Conservation (phyloP, 2,113 vertebrate genomes). For the Regulus satrapa region DNA sequence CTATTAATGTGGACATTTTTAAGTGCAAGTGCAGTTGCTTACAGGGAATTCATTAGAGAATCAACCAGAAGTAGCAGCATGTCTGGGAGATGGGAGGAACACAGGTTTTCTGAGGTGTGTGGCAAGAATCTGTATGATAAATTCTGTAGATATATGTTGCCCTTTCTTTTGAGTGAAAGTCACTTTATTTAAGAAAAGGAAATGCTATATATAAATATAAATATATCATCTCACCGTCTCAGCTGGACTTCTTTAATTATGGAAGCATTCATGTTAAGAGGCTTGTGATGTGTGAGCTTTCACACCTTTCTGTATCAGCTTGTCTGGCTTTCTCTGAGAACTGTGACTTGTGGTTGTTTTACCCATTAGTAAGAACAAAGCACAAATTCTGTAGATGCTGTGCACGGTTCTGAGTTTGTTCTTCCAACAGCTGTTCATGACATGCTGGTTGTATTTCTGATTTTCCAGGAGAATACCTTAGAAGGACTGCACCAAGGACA, state of each 20-base stretch:
- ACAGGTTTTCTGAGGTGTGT: neutral
- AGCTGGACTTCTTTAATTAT: neutral
- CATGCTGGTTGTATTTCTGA: neutral
- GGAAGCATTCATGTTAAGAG: neutral
- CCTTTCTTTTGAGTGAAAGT: neutral
- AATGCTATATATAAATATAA: neutral
- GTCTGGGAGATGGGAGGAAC: neutral
- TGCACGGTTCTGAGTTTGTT: neutral
- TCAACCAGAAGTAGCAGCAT: neutral
- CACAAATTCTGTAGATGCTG: neutral
- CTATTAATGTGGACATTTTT: neutral
- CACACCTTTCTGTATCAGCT: neutral
- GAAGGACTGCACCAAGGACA: slow-evolving; percentile 80
- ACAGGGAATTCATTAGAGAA: neutral
- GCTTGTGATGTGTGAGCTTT: neutral
- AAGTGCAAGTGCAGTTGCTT: neutral
- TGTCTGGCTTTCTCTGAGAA: neutral
- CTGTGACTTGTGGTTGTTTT: neutral
- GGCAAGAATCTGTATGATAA: neutral
- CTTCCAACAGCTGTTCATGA: neutral
- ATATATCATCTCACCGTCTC: neutral
- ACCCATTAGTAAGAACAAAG: neutral
- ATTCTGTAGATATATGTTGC: neutral
- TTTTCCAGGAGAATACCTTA: slow-evolving; percentile 77
- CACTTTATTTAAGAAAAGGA: neutral